These are phyloP conservation scores for Mayetiola destructor DNA, from an alignment of 2,888 invertebrate species.

Conservation along the genomic window DNA sequence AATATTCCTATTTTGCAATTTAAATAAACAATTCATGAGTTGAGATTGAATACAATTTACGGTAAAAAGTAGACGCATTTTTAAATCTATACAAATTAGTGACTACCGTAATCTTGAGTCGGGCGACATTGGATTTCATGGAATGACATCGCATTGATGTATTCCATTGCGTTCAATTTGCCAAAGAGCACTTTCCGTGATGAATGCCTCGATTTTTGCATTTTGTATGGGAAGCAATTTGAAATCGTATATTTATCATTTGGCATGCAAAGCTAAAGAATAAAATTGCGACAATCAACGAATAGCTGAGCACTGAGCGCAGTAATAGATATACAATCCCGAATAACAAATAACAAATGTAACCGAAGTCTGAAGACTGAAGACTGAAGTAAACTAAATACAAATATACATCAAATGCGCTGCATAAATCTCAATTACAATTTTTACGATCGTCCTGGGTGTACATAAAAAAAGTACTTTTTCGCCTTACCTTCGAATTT, in stretches of 20 bases:
- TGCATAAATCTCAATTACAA: conserved; percentile 16
- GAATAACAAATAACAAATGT: conserved; percentile 1
- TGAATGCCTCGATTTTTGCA: not conserved
- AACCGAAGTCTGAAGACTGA: not conserved
- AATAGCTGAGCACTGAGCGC: too few species aligned
- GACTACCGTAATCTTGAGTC: not conserved
- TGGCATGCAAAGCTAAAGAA: conserved; percentile 10
- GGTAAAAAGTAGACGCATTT: not conserved
- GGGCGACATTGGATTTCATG: not conserved
- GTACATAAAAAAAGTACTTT: conserved; percentile 14
- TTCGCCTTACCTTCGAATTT: too few species aligned
- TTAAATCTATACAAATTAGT: conserved; percentile 11
- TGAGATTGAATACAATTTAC: not conserved
- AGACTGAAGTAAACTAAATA: too few species aligned
- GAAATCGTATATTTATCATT: conserved; percentile 2
- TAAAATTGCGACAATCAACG: too few species aligned
- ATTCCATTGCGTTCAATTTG: conserved; percentile 9
- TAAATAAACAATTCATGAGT: not conserved
- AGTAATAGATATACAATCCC: not conserved
- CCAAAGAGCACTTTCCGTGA: conserved; percentile 3
- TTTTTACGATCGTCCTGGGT: conserved; percentile 16
- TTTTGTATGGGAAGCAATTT: not conserved
- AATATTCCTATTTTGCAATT: not conserved
- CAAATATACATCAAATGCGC: not conserved
- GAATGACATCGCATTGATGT: not conserved